phyloP scores from a whole-genome alignment of 2,888 invertebrate genomes.

The Polymixis lichenea region DNA sequence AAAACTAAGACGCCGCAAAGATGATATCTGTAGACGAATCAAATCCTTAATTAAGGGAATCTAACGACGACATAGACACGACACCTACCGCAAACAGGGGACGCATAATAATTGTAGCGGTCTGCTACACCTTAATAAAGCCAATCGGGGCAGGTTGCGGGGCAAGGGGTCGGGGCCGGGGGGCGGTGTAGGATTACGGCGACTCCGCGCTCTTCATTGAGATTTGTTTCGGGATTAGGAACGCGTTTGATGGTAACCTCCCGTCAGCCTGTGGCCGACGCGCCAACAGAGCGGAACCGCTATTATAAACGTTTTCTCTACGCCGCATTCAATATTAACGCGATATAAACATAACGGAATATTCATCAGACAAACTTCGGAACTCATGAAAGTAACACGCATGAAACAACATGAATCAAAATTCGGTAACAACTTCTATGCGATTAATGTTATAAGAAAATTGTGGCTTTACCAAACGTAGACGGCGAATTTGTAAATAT shows the following conservation, averaged over 20 bases:
- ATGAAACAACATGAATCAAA: slow-evolving; percentile 77
- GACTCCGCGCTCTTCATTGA: slow-evolving; percentile 89
- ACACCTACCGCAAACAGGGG: slow-evolving; percentile 89
- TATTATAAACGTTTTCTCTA: slow-evolving; percentile 77
- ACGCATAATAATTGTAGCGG: slow-evolving; percentile 91
- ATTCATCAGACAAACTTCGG: slow-evolving; percentile 81
- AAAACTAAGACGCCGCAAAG: slow-evolving; percentile 74
- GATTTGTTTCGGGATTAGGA: slow-evolving; percentile 90
- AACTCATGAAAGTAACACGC: slow-evolving; percentile 80
- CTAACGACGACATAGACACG: slow-evolving; percentile 87
- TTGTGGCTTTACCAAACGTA: slow-evolving; percentile 65
- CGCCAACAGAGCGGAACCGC: slow-evolving; percentile 77
- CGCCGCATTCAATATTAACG: slow-evolving; percentile 78
- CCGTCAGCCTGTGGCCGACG: slow-evolving; percentile 77
- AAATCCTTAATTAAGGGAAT: slow-evolving; percentile 89
- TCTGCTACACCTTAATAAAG: slow-evolving; percentile 91
- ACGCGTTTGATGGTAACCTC: slow-evolving; percentile 87
- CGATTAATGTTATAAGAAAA: slow-evolving; percentile 80
- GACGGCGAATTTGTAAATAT: slow-evolving; percentile 75
- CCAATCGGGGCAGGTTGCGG: slow-evolving; percentile 84
- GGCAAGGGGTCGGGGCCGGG: slow-evolving; percentile 70
- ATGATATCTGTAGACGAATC: slow-evolving; percentile 84
- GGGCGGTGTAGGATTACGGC: slow-evolving; percentile 83
- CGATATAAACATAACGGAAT: slow-evolving; percentile 81
- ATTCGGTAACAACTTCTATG: slow-evolving; percentile 78